Conservation (phyloP, 1,140 invertebrate species). For the Drosophila equinoxialis region DNA sequence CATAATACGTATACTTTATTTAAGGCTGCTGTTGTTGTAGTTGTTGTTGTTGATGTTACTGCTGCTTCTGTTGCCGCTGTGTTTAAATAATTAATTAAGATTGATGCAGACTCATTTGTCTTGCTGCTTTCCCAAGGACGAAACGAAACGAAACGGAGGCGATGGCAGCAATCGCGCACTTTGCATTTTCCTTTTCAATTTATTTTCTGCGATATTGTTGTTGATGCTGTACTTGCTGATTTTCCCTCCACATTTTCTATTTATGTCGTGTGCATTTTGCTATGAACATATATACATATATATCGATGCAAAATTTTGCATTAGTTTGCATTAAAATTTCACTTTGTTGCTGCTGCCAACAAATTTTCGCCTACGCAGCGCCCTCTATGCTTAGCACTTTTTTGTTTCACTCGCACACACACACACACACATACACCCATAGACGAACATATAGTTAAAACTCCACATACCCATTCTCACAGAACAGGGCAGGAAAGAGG, state of each 20-base stretch:
- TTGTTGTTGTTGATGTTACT: constrained; percentile 36
- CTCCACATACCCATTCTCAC: constrained; percentile 30
- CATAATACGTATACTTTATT: constrained; percentile 56
- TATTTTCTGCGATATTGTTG: constrained; percentile 54
- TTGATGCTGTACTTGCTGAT: constrained; percentile 11
- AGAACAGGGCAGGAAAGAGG: neutral
- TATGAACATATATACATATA: constrained; percentile 53
- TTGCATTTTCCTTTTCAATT: constrained; percentile 81
- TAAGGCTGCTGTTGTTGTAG: constrained; percentile 45
- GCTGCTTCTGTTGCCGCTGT: constrained; percentile 77
- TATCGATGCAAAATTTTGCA: constrained; percentile 77
- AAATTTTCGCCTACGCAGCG: constrained; percentile 65
- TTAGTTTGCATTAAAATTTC: constrained; percentile 81
- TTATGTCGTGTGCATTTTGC: constrained; percentile 15
- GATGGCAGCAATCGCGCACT: constrained; percentile 43
- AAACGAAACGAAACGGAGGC: neutral
- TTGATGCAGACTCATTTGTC: constrained; percentile 82
- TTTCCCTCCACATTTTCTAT: constrained; percentile 9
- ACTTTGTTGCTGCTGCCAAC: constrained; percentile 66
- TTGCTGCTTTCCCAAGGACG: constrained; percentile 64
- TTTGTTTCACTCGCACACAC: constrained; percentile 37
- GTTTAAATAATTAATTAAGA: constrained; percentile 82
- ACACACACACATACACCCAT: constrained; percentile 47
- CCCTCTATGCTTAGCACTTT: constrained; percentile 13
- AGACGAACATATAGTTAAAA: constrained; percentile 59